Conservation (phyloP, 2,888 invertebrate species). For the Steinernema carpocapsae region DNA sequence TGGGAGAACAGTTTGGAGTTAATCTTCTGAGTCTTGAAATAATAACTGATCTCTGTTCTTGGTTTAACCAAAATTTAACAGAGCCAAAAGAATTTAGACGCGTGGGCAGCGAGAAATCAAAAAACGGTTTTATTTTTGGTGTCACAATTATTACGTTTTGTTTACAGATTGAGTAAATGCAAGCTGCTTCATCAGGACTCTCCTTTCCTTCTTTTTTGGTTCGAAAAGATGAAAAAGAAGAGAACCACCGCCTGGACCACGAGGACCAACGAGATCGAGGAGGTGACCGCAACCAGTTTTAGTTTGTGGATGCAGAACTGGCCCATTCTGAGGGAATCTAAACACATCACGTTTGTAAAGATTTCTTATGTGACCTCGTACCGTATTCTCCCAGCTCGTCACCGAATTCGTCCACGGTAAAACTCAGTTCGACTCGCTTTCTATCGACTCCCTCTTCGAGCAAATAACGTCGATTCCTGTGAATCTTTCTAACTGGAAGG, state of each 20-base stretch:
- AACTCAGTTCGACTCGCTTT: conserved; percentile 13
- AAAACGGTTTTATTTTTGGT: no score
- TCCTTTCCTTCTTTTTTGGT: not conserved
- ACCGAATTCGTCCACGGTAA: conserved; percentile 1
- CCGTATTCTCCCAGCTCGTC: not conserved
- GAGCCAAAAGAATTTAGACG: no score
- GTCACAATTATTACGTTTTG: no score
- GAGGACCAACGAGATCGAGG: not conserved
- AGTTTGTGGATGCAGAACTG: not conserved
- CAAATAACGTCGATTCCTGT: conserved; percentile 4
- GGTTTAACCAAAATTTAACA: no score
- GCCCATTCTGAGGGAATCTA: not conserved
- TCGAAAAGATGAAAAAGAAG: not conserved
- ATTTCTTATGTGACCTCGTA: not conserved
- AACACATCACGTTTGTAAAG: not conserved
- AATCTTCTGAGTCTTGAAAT: no score
- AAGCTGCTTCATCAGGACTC: no score
- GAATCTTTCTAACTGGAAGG: not conserved
- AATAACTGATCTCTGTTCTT: no score
- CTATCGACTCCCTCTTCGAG: no score
- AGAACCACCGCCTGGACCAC: not conserved
- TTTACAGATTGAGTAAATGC: no score
- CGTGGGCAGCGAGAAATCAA: no score
- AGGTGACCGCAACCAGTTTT: not conserved
- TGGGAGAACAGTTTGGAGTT: no score